Base-by-base conservation (phyloP, 2,113 vertebrate genomes). In the Monopterus albus region DNA sequence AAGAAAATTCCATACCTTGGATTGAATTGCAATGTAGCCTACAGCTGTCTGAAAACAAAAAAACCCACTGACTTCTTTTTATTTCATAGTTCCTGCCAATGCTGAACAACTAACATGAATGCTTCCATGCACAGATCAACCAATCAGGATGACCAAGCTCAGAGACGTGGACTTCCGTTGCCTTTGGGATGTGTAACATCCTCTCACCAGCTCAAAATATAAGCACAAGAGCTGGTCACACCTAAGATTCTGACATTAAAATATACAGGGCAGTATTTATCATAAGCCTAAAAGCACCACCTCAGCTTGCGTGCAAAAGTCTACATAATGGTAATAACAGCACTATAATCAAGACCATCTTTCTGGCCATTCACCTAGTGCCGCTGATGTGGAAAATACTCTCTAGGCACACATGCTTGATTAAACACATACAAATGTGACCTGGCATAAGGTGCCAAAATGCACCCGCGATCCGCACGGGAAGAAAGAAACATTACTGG, bases 341-440 rank as follows among this genome's bases (percentile, higher is more conserved):
- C 14, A 66, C 18, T 33, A 59, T 50, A 67, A 72, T 73, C 60
- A 28, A 61, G 62, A 53, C 53, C 15, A 7, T 21, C 43, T 60
- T 64, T 82, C 50, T 62, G 62, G 67, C 58, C 40, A 62, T 72
- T 81, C 79, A 78, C 42, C 58, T 71, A 31, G 9, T 11, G 29
- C 68, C 42, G 55, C 49, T 77, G 75, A 66, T 80, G 78, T 80
- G 78, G 69, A 88, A 85, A 89, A 83, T 45, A 49, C 53, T 77
- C 75, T 71, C 47, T 79, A 66, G 81, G 59, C 73, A 78, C 78
- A 52, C 15, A 21, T 49, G 85, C 57, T 85, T 70, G 49, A 81
- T 81, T 75, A 59, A 83, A 71, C 67, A 36, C 40, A 56, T 28
- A 75, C 78, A 68, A 79, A 82, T 70, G 61, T 49, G 74, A 69